These are phyloP conservation scores for Drosophila ustulata DNA, from an alignment of 2,888 invertebrate species.

Conservation along the genomic window DNA sequence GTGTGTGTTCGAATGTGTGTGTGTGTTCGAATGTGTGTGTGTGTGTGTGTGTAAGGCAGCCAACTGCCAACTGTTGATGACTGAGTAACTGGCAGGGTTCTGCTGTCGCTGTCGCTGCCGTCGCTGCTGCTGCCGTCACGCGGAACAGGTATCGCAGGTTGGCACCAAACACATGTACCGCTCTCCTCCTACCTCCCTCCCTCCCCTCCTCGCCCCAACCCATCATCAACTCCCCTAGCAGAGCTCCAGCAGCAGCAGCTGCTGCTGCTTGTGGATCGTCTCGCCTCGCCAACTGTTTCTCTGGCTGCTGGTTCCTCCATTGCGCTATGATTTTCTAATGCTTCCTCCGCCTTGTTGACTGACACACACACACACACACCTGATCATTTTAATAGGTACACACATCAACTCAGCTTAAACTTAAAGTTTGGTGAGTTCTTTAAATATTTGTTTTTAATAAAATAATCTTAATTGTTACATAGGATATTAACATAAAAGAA, in stretches of 20 bases:
- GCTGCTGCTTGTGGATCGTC: conserved; percentile 36
- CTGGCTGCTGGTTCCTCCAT: conserved; percentile 49
- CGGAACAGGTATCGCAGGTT: conserved; percentile 80
- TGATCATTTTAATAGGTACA: too few species aligned
- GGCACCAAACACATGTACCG: conserved; percentile 77
- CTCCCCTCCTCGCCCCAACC: background rate
- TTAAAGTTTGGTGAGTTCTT: too few species aligned
- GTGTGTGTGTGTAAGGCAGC: conserved; percentile 53
- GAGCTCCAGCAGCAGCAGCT: conserved; percentile 39
- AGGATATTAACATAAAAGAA: too few species aligned
- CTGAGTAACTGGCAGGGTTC: conserved; percentile 74
- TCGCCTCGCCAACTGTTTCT: conserved; percentile 58
- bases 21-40: background rate
- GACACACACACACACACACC: conserved; percentile 25
- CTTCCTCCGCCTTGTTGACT: conserved; percentile 61
- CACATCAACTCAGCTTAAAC: too few species aligned
- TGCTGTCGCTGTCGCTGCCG: conserved; percentile 37
- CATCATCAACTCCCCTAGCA: conserved; percentile 29
- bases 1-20: background rate
- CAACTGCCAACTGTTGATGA: conserved; percentile 72
- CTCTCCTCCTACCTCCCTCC: conserved; percentile 12
- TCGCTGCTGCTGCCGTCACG: conserved; percentile 61
- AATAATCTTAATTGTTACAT: too few species aligned
- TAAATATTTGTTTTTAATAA: too few species aligned
- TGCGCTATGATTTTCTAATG: conserved; percentile 70